Percentiles rank a stretch among this genome's conserved stretches.
Evolutionary conservation across 1,140 invertebrate genomes (phyloP).

Genomic region (Phymastichus coffea): DNA sequence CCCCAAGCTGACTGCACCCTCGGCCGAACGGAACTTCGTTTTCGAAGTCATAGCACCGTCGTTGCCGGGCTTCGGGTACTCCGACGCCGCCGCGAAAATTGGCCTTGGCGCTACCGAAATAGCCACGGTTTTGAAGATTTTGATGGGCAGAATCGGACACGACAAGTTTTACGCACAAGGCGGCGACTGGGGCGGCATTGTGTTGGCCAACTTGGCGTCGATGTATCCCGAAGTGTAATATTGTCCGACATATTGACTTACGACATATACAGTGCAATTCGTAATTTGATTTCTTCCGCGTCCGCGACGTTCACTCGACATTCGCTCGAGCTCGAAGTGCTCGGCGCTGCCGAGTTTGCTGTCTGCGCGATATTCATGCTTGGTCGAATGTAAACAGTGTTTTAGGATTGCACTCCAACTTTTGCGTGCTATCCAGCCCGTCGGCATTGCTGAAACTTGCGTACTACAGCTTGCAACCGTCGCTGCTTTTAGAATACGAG

Average conservation of each 20-base stretch:
- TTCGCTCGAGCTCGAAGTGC: too few species aligned
- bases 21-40: conserved; percentile 62
- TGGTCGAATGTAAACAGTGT: conserved; percentile 59
- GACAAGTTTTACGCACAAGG: conserved; percentile 80
- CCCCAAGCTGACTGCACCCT: conserved; percentile 65
- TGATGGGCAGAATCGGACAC: conserved; percentile 80
- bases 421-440: conserved; percentile 55
- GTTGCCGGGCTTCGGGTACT: conserved; percentile 79
- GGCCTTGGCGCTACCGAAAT: conserved; percentile 57
- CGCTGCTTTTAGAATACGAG: conserved; percentile 61
- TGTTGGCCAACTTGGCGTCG: conserved; percentile 62
- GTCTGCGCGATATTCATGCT: too few species aligned
- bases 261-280: too few species aligned
- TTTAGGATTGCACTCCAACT: conserved; percentile 64
- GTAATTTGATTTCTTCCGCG: too few species aligned
- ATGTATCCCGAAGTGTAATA: conserved; percentile 76
- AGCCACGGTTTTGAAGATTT: conserved; percentile 73
- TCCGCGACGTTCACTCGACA: too few species aligned
- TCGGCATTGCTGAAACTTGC: conserved; percentile 59
- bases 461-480: conserved; percentile 52
- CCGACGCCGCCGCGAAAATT: conserved; percentile 49
- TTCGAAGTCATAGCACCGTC: conserved; percentile 82
- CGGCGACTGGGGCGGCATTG: conserved; percentile 77
- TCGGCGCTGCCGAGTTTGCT: too few species aligned
- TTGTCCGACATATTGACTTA: too few species aligned